These are phyloP conservation scores for Chrysodeixis includens DNA, from an alignment of 2,888 invertebrate genomes.

Conservation along the genomic window DNA sequence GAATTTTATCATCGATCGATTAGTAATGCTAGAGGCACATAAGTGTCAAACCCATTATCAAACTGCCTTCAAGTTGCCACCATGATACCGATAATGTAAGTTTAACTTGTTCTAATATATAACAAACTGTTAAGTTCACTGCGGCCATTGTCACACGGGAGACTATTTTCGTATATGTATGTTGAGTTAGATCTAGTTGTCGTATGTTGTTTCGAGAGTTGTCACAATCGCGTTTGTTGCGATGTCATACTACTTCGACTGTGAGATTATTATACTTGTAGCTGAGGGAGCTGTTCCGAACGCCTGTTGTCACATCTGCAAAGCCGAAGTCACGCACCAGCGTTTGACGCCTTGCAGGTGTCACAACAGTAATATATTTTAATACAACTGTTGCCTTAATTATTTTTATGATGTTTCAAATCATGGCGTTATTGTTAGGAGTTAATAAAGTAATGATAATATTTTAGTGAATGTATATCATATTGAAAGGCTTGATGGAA, in stretches of 20 bases:
- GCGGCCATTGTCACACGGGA: constrained; percentile 56
- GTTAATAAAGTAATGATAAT: constrained; percentile 61
- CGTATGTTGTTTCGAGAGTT: constrained; percentile 54
- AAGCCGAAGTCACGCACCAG: constrained; percentile 5
- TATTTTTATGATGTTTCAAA: constrained; percentile 73
- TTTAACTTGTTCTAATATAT: constrained; percentile 41
- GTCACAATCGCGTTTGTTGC: constrained; percentile 52
- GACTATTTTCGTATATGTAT: constrained; percentile 50
- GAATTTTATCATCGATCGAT: constrained; percentile 55
- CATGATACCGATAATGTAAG: constrained; percentile 37
- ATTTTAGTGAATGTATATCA: constrained; percentile 66
- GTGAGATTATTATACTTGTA: constrained; percentile 72
- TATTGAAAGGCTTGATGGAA: constrained; percentile 68
- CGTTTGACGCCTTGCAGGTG: constrained; percentile 60
- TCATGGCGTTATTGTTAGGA: constrained; percentile 67
- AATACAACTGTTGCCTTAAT: constrained; percentile 78
- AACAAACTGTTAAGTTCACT: constrained; percentile 43
- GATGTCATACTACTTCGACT: constrained; percentile 56
- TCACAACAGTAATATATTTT: constrained; percentile 65
- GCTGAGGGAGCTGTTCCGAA: constrained; percentile 66
- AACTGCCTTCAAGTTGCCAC: constrained; percentile 53
- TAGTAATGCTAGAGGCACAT: constrained; percentile 67
- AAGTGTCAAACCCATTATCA: constrained; percentile 62
- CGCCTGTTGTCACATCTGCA: constrained; percentile 67
- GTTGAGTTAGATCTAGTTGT: constrained; percentile 48